A percentile compares a stretch with the other conserved stretches of the same genome.
phyloP scores from a whole-genome alignment of 2,888 invertebrate species.

The Halictus ligatus region DNA sequence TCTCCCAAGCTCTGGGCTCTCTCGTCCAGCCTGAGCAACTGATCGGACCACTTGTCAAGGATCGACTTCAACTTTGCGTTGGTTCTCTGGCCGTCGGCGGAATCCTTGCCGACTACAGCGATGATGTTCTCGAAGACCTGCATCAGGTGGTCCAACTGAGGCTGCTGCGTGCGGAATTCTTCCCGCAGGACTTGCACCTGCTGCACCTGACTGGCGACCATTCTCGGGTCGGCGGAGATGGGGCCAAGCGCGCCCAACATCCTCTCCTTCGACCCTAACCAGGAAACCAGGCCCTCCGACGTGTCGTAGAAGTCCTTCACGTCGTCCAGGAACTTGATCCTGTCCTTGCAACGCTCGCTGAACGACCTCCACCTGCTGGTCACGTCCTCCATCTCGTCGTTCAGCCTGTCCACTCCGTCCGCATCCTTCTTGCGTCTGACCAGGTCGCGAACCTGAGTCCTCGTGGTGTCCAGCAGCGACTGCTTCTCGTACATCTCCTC shows the following conservation, averaged over 20 bases:
- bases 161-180: slow-evolving; percentile 97
- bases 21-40: slow-evolving; percentile 91
- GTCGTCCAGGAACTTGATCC: slow-evolving; percentile 92
- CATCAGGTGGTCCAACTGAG: slow-evolving; percentile 93
- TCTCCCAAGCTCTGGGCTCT: slow-evolving; percentile 95
- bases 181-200: slow-evolving; percentile 96
- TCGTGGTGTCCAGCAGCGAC: slow-evolving; percentile 94
- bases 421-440: slow-evolving; percentile 93
- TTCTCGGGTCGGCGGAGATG: slow-evolving; percentile 97
- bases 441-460: slow-evolving; percentile 94
- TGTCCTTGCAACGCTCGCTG: slow-evolving; percentile 92
- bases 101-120: slow-evolving; percentile 85
- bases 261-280: slow-evolving; percentile 96
- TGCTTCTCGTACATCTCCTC: slow-evolving; percentile 98
- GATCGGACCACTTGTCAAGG: slow-evolving; percentile 92
- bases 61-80: slow-evolving; percentile 90
- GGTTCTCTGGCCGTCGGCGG: slow-evolving; percentile 88
- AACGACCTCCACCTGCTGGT: slow-evolving; percentile 94
- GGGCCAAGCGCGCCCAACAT: slow-evolving; percentile 98
- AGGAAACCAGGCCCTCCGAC: slow-evolving; percentile 92
- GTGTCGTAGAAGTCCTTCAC: slow-evolving; percentile 97
- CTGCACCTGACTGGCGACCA: slow-evolving; percentile 98
- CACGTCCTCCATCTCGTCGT: slow-evolving; percentile 93
- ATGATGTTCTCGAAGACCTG: slow-evolving; percentile 92
- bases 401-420: slow-evolving; percentile 93